phyloP scores from a whole-genome alignment of 2,797 vertebrate species.

The Cyclopterus lumpus region DNA sequence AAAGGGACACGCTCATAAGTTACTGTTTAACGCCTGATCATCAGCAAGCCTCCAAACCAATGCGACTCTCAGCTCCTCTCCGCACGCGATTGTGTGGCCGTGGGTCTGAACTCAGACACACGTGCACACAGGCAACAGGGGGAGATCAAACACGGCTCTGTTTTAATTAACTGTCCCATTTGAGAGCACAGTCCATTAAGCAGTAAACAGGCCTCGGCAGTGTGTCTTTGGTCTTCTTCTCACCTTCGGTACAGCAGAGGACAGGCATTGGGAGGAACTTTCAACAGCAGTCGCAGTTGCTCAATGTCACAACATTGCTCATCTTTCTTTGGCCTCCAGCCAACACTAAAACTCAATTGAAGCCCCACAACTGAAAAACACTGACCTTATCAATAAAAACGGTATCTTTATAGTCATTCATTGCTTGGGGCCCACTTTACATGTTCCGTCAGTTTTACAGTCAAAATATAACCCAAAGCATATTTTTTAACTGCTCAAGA shows the following conservation, averaged over 20 bases:
- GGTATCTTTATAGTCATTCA: slow-evolving; percentile 26
- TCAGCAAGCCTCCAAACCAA: slow-evolving; percentile 16
- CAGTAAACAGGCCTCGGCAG: slow-evolving; percentile 52
- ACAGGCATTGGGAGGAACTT: slow-evolving; percentile 13
- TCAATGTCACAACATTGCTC: slow-evolving; percentile 41
- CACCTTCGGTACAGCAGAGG: slow-evolving; percentile 31
- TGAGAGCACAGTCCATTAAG: slow-evolving; percentile 58
- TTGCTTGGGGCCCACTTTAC: slow-evolving; percentile 22
- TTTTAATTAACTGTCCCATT: slow-evolving; percentile 66
- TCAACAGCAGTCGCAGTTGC: slow-evolving; percentile 17
- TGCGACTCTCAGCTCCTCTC: background rate
- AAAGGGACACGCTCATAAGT: slow-evolving; percentile 36
- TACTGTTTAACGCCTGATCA: slow-evolving; percentile 24
- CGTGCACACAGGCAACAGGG: slow-evolving; percentile 33
- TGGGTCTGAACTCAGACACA: slow-evolving; percentile 30
- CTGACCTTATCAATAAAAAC: slow-evolving; percentile 59
- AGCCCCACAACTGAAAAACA: slow-evolving; percentile 28
- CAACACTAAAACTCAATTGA: slow-evolving; percentile 19
- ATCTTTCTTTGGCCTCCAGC: slow-evolving; percentile 35
- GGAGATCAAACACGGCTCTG: slow-evolving; percentile 32
- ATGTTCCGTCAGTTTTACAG: slow-evolving; percentile 27
- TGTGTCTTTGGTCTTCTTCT: slow-evolving; percentile 45
- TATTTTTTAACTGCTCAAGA: slow-evolving; percentile 26
- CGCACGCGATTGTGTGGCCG: background rate
- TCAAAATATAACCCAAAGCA: slow-evolving; percentile 25